Evolutionary conservation across 2,113 vertebrate species (phyloP), one percentile per base, ranked within the genome.

Genomic region (Cromileptes altivelis): DNA sequence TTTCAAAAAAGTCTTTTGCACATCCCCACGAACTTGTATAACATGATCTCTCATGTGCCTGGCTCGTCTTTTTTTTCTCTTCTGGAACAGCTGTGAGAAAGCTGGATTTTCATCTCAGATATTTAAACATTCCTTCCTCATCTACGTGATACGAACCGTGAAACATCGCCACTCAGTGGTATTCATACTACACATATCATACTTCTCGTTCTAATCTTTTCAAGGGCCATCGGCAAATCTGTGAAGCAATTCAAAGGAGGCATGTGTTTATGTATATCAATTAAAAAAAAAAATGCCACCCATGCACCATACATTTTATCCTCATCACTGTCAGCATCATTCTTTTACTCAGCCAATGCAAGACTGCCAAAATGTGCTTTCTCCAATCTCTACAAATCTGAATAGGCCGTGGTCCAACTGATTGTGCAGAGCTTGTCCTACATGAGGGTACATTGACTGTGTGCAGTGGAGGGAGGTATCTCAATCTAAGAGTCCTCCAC

Each of bases 401-500:
- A 89, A 88, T 81, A 61, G 86, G 88, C 89, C 75, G 80, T 82
- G 63, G 79, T 90, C 70, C 86, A 82, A 79, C 75, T 82, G 92
- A 94, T 95, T 92, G 90, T 90, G 71, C 78, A 70, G 56, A 47
- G 71, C 74, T 90, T 90, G 74, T 90, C 88, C 86, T 78, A 81
- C 89, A 95, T 95, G 88, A 64, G 92, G 94, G 95, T 78, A 77
- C 90, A 95, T 94, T 96, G 92, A 94, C 3, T 73, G 52, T 75
- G 85, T 94, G 93, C 92, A 94, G 81, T 91, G 90, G 78, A 95
- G 89, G 90, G 90, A 91, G 86, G 63, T 91, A 94, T 93, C 87
- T 89, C 49, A 87, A 92, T 93, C 91, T 92, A 74, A 58, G 68
- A 89, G 69, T 78, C 86, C 75, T 85, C 90, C 72, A 88, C 92